Evolutionary conservation across 2,888 invertebrate species (phyloP).

Genomic region (Acanthosepion pharaonis): DNA sequence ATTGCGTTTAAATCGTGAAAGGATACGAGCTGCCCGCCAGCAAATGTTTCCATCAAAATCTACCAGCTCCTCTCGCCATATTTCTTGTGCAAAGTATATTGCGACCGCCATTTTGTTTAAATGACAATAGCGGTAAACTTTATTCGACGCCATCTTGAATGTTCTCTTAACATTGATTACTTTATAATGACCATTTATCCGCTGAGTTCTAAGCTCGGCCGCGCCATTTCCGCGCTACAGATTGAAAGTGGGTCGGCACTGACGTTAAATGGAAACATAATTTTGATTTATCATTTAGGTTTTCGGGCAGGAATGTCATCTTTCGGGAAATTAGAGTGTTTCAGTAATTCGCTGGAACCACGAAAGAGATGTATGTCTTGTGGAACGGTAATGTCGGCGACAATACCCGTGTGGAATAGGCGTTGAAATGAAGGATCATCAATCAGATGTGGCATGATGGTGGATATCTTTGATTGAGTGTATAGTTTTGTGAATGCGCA

Average conservation of each 20-base stretch:
- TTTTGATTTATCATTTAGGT: neutral
- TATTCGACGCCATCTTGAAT: neutral
- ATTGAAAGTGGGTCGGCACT: neutral
- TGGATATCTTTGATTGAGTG: neutral
- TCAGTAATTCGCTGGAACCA: constrained; percentile 37
- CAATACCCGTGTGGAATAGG: neutral
- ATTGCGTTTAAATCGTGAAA: neutral
- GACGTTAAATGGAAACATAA: neutral
- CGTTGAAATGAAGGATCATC: neutral
- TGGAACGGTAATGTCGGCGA: neutral
- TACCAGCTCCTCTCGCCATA: neutral
- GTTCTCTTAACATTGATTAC: neutral
- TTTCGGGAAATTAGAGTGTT: neutral
- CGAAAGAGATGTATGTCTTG: constrained; percentile 18
- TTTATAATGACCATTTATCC: neutral
- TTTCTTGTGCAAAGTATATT: neutral
- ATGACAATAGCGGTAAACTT: neutral
- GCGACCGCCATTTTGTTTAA: neutral
- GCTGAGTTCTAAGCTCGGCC: neutral
- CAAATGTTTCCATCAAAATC: constrained; percentile 12
- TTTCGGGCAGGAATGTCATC: neutral
- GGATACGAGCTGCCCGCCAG: neutral
- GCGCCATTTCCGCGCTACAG: neutral
- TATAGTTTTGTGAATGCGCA: no score
- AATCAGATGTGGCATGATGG: neutral